A percentile compares a stretch with the other conserved stretches of the same genome.
Evolutionary conservation across 2,888 invertebrate genomes (phyloP).

Genomic region (Matsumyia berberina): DNA sequence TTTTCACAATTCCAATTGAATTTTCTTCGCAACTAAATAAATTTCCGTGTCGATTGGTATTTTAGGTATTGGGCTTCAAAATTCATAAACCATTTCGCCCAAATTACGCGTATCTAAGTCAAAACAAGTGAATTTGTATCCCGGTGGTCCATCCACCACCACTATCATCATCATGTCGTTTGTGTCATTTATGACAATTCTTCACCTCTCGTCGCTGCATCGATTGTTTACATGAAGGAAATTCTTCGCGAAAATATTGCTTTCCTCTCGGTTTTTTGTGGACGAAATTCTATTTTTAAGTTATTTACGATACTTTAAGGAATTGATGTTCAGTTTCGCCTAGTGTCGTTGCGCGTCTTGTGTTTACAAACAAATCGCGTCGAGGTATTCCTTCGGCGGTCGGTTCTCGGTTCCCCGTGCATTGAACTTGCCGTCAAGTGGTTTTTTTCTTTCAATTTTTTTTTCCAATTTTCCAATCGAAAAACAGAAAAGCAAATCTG

Average conservation of each 20-base stretch:
- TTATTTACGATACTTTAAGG: slow-evolving; percentile 41
- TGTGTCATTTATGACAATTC: slow-evolving; percentile 46
- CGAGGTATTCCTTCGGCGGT: background rate
- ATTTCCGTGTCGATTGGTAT: background rate
- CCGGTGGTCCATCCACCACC: slow-evolving; percentile 49
- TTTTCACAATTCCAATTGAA: slow-evolving; percentile 24
- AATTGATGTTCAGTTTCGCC: slow-evolving; percentile 1
- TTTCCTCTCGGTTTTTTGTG: background rate
- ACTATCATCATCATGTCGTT: slow-evolving; percentile 24
- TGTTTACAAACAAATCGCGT: slow-evolving; percentile 69
- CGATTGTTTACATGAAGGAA: slow-evolving; percentile 69
- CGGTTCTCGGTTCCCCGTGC: slow-evolving; percentile 43
- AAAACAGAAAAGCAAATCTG: slow-evolving; percentile 43
- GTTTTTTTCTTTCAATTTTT: slow-evolving; percentile 16
- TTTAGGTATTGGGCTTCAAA: slow-evolving; percentile 24
- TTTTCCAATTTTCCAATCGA: slow-evolving; percentile 41
- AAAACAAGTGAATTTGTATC: slow-evolving; percentile 48
- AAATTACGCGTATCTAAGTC: background rate
- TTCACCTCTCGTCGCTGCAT: slow-evolving; percentile 36
- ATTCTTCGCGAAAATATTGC: slow-evolving; percentile 35
- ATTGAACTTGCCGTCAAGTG: slow-evolving; percentile 56
- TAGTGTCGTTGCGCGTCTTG: background rate
- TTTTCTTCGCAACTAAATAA: background rate
- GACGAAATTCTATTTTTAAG: slow-evolving; percentile 57
- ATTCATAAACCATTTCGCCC: too few relatives aligned